Conservation (phyloP, 2,888 invertebrate species). For the Eucriotettix oculatus region DNA sequence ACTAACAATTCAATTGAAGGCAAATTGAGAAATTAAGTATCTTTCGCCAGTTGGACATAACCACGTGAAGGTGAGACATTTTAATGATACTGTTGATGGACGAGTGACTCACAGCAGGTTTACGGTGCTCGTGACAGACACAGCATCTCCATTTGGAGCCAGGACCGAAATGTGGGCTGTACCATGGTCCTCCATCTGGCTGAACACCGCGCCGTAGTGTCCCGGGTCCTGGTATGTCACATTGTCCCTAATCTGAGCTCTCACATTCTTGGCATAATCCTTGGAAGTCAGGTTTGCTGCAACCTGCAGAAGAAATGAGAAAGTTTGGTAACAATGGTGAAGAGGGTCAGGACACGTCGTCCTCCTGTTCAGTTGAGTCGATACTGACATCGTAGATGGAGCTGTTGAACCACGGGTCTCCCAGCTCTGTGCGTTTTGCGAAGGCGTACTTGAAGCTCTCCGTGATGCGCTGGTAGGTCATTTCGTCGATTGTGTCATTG, state of each 20-base stretch:
- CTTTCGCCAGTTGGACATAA: too few relatives aligned
- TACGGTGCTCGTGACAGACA: slow-evolving; percentile 83
- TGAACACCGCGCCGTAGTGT: slow-evolving; percentile 54
- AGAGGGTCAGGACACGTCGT: not conserved
- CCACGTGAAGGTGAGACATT: too few relatives aligned
- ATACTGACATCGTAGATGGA: not conserved
- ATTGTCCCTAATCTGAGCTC: slow-evolving; percentile 32
- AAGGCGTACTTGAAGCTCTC: slow-evolving; percentile 89
- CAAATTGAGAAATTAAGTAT: too few relatives aligned
- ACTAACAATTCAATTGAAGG: too few relatives aligned
- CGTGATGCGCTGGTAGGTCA: slow-evolving; percentile 61
- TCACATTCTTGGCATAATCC: slow-evolving; percentile 37
- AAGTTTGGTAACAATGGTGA: not conserved
- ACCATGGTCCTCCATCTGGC: slow-evolving; percentile 49
- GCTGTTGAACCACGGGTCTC: slow-evolving; percentile 41
- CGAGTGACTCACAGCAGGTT: slow-evolving; percentile 56
- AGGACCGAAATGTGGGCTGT: slow-evolving; percentile 81
- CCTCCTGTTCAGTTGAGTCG: not conserved
- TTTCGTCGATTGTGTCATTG: slow-evolving; percentile 16
- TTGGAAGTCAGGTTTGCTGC: slow-evolving; percentile 45
- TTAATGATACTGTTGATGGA: too few relatives aligned
- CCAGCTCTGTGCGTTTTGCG: slow-evolving; percentile 67
- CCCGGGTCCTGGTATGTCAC: slow-evolving; percentile 45
- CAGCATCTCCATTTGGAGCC: slow-evolving; percentile 74
- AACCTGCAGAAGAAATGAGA: slow-evolving; percentile 27